Conservation (phyloP, 2,797 vertebrate genomes). For the Microctenopoma lineatum region DNA sequence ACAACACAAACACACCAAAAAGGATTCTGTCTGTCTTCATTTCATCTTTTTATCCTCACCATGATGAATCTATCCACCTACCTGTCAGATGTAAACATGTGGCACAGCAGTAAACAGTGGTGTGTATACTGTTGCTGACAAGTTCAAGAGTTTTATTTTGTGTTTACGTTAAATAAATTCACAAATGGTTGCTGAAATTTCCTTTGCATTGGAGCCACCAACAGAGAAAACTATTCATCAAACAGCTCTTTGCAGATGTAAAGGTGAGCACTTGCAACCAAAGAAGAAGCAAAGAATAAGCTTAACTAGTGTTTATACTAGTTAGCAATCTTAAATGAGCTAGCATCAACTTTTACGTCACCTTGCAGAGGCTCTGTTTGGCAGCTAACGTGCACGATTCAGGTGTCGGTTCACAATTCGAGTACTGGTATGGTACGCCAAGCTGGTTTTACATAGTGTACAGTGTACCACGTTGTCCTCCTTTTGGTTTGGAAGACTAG, state of each 20-base stretch:
- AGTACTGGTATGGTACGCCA: too few species aligned
- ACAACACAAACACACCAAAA: slow-evolving; percentile 92
- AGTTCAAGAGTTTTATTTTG: too few species aligned
- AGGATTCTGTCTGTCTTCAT: slow-evolving; percentile 72
- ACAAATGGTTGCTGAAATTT: background rate
- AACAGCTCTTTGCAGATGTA: background rate
- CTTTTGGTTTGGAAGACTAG: too few species aligned
- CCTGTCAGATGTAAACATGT: slow-evolving; percentile 27
- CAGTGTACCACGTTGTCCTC: too few species aligned
- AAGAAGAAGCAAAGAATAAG: background rate
- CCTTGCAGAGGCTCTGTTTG: too few species aligned
- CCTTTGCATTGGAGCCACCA: slow-evolving; percentile 8
- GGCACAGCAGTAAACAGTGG: slow-evolving; percentile 8
- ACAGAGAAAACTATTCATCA: background rate
- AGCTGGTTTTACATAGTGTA: too few species aligned
- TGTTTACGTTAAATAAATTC: too few species aligned
- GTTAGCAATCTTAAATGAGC: too few species aligned
- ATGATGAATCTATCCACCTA: slow-evolving; percentile 36
- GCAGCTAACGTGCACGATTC: too few species aligned
- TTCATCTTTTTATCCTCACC: slow-evolving; percentile 34
- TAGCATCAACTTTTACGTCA: too few species aligned
- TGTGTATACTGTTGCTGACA: background rate
- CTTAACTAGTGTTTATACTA: background rate
- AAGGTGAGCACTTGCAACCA: background rate
- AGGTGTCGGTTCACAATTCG: too few species aligned